Evolutionary conservation across 1,140 invertebrate genomes (phyloP), one percentile per base, ranked within the genome.

Genomic region (Adelges cooleyi): DNA sequence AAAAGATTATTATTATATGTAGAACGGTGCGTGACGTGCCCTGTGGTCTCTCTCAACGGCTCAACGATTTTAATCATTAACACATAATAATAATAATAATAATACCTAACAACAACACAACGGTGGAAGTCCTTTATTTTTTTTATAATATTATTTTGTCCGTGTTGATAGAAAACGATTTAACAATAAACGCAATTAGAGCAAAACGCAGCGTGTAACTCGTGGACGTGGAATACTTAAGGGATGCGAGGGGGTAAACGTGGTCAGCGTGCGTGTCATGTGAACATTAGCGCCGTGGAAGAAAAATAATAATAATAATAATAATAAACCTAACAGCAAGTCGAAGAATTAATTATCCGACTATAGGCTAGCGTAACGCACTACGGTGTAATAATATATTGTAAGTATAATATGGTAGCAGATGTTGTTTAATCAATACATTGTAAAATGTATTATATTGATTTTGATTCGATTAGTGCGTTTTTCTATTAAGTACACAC

Each of bases 111-210:
- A 38, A 38, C 13, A 38, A 38, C n/a, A n/a, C n/a, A 8, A 44
- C 40, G n/a, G 11, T 44, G 40, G 15, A 17, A 33, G 29, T 33
- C 5, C 29, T 6, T 11, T 33, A 6, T 33, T 33, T n/a, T n/a
- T n/a, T n/a, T n/a, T n/a, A n/a, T n/a, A n/a, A n/a, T n/a, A n/a
- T n/a, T n/a, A n/a, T n/a, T 48, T 48, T 20, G 17, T 22, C 22
- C 8, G 11, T 33, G 56, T 46, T 46, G 56, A 62, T 48, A 15
- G 56, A 46, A 33, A 62, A 62, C 38, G 42, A 62, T 48, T 48
- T 62, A 62, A 62, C 56, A 62, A 62, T 62, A 33, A 46, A 62
- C 56, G 23, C 56, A 48, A 62, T 62, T 62, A 62, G 56, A 25
- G 3, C 56, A n/a, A 4, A 44, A 42, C 23, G 18, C 38, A 23